A percentile compares a stretch with the other conserved stretches of the same genome.
Conservation (phyloP, 1,140 invertebrate species). For the Drosophila carrolli region DNA sequence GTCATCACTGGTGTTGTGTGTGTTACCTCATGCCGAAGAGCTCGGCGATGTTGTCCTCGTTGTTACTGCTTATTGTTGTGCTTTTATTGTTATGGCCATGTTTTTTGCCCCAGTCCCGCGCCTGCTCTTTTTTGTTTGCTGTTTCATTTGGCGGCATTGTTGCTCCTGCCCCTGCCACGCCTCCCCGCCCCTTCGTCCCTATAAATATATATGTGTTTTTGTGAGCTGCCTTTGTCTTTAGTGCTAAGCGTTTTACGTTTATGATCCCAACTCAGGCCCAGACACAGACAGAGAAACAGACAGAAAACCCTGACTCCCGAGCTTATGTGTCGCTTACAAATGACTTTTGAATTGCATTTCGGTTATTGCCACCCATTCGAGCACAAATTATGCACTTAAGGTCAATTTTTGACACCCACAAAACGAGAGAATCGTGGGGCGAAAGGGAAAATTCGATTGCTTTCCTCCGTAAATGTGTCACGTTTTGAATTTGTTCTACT, state of each 20-base stretch:
- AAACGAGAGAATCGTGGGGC: background rate
- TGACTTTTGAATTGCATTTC: slow-evolving; percentile 74
- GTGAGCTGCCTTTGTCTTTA: slow-evolving; percentile 59
- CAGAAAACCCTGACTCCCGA: slow-evolving; percentile 4
- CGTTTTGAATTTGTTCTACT: slow-evolving; percentile 63
- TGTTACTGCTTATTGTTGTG: slow-evolving; percentile 81
- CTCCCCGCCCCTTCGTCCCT: background rate
- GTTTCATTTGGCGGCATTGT: slow-evolving; percentile 80
- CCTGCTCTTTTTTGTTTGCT: slow-evolving; percentile 56
- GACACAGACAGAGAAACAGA: slow-evolving; percentile 12
- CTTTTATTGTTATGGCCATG: slow-evolving; percentile 81
- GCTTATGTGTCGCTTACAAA: slow-evolving; percentile 39
- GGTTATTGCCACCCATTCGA: slow-evolving; percentile 28
- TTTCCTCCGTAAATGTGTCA: slow-evolving; percentile 60
- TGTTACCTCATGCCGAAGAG: slow-evolving; percentile 40
- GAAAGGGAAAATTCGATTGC: slow-evolving; percentile 46
- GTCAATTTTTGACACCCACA: slow-evolving; percentile 9
- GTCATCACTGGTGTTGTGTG: slow-evolving; percentile 15
- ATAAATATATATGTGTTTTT: slow-evolving; percentile 25
- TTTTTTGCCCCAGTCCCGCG: slow-evolving; percentile 41
- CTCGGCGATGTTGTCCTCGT: slow-evolving; percentile 49
- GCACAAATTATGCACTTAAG: slow-evolving; percentile 58
- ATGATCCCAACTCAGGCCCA: slow-evolving; percentile 55
- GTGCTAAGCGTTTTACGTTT: slow-evolving; percentile 79
- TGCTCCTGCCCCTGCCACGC: slow-evolving; percentile 16